These are phyloP conservation scores for Uropsilus gracilis DNA, from an alignment of 2,113 vertebrate species.

Conservation along the genomic window DNA sequence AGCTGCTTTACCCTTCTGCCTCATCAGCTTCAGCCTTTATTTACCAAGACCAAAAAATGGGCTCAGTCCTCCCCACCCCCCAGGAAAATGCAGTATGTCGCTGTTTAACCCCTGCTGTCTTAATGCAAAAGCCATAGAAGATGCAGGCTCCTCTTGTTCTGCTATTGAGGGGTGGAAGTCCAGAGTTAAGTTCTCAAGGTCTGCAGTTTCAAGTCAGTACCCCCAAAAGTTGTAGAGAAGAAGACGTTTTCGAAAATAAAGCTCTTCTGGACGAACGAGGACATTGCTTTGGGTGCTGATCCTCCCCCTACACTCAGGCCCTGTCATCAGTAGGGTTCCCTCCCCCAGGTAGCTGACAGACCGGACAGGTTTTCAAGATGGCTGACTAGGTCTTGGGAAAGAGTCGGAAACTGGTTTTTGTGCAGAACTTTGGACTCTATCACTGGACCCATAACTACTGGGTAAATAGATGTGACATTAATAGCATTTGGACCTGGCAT, in stretches of 20 bases:
- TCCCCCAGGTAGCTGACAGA: neutral
- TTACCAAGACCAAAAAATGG: neutral
- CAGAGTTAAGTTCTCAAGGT: neutral
- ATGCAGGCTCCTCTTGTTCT: neutral
- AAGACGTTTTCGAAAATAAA: neutral
- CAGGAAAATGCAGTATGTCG: neutral
- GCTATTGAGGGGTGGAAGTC: neutral
- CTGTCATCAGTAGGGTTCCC: neutral
- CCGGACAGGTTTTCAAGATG: neutral
- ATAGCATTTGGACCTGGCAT: neutral
- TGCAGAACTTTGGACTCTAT: neutral
- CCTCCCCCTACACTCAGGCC: neutral
- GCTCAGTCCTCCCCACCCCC: fast-evolving
- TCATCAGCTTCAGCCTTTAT: neutral
- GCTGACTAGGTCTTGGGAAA: neutral
- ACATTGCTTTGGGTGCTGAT: neutral
- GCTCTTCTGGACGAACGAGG: neutral
- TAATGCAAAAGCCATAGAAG: neutral
- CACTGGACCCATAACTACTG: neutral
- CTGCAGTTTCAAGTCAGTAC: neutral
- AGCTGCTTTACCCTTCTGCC: neutral
- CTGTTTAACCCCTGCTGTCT: neutral
- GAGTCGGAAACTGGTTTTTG: neutral
- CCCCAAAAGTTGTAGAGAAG: neutral
- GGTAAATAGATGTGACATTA: slow-evolving; percentile 3